Evolutionary conservation across 2,797 vertebrate species (phyloP), one percentile per base, ranked within the genome.

Genomic region (Pristis pectinata): DNA sequence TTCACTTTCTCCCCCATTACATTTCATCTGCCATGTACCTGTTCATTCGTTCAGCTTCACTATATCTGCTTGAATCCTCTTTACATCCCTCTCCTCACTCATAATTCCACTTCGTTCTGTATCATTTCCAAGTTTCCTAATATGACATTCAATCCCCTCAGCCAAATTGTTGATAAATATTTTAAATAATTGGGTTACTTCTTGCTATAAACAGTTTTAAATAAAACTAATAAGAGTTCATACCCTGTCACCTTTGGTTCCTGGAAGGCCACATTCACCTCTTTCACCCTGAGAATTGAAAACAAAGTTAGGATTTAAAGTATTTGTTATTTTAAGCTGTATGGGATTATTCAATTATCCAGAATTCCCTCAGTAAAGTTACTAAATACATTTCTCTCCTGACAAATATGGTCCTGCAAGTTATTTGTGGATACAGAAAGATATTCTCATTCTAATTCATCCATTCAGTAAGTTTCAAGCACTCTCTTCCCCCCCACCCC

Each of bases 171-270:
- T 72, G 22, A 6, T 72, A 24, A 72, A 72, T 19, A 27, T 24
- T 72, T 72, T 72, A 22, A 22, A 72, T 6, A 6, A 7, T 4
- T 1, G 19, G 6, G 24, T 72, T 64, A 67, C 91, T n/a, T 67
- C 64, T 61, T 37, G 59, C 61, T 91, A 22, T 41, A 80, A 41
- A 56, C 6, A 30, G 7, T 30, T 61, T 56, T n/a, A 19, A 49
- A n/a, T 49, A 83, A 64, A n/a, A 95, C 95, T 0, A 74, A 82
- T 53, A 44, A 37, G 49, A n/a, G 15, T 95, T 95, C 97, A 96
- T 97, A 99, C 98, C 97, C 97, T 97, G 96, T 99, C 98, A 96
- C 98, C 98, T 98, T 99, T 99, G 95, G 97, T 97, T 96, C 98
- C 98, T 85, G 98, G 98, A 95, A 97, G 98, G 91, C 98, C 98